phyloP scores from a whole-genome alignment of 2,113 vertebrate genomes.

The Eonycteris spelaea region DNA sequence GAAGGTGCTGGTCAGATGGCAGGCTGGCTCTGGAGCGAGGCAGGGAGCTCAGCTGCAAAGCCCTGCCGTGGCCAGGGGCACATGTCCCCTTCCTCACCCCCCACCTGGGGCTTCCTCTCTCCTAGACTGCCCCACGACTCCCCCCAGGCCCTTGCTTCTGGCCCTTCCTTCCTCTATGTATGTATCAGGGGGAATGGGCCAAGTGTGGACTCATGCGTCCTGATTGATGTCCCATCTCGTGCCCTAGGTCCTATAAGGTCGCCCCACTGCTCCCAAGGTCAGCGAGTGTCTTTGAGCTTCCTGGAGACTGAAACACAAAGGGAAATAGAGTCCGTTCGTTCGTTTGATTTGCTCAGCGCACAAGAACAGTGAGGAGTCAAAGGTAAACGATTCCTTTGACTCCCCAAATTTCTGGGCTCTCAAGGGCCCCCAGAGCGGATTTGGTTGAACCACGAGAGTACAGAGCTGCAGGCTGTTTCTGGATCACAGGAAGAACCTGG shows the following conservation, averaged over 20 bases:
- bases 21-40: not conserved
- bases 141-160: no score
- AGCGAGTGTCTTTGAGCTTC: not conserved
- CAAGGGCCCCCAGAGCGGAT: not conserved
- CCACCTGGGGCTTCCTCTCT: not conserved
- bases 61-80: not conserved
- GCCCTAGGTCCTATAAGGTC: no score
- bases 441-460: not conserved
- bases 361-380: not conserved
- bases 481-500: not conserved
- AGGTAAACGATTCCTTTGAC: not conserved
- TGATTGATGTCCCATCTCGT: no score
- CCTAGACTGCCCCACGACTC: not conserved
- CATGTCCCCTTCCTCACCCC: not conserved
- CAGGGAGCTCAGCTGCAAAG: not conserved
- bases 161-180: not conserved
- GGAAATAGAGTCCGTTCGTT: not conserved
- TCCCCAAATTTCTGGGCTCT: not conserved
- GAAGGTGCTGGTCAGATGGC: not conserved
- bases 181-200: not conserved
- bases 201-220: no score
- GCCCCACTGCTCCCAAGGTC: not conserved
- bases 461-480: not conserved
- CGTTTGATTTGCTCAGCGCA: not conserved
- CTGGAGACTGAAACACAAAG: not conserved